A percentile compares a stretch with the other conserved stretches of the same genome.
Evolutionary conservation across 1,140 invertebrate genomes (phyloP).

Genomic region (Theocolax elegans): DNA sequence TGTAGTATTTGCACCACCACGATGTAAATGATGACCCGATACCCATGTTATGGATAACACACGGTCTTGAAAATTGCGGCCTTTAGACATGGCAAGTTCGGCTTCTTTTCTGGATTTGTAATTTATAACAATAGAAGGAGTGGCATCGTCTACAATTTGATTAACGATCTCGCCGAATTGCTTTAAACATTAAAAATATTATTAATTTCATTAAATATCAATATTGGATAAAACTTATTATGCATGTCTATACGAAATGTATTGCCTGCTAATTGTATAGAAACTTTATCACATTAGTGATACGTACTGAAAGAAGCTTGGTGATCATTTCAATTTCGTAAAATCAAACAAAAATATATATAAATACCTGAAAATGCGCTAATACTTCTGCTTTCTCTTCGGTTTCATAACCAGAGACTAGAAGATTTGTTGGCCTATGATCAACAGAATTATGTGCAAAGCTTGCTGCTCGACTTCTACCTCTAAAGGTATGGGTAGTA

Average conservation of each 20-base stretch:
- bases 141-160: constrained; percentile 74
- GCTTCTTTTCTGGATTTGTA: constrained; percentile 80
- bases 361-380: constrained; percentile 77
- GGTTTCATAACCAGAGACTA: constrained; percentile 81
- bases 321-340: too few species aligned
- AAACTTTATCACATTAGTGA: too few species aligned
- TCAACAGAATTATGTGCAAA: constrained; percentile 78
- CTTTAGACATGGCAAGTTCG: constrained; percentile 75
- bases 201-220: too few species aligned
- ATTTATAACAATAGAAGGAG: constrained; percentile 76
- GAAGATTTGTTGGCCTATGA: constrained; percentile 81
- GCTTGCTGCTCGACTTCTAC: constrained; percentile 57
- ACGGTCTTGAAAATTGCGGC: constrained; percentile 75
- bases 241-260: too few species aligned
- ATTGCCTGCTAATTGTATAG: too few species aligned
- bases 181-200: constrained; percentile 58
- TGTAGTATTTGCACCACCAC: constrained; percentile 56
- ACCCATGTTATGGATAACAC: constrained; percentile 66
- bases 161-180: constrained; percentile 79
- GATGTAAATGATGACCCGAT: constrained; percentile 63
- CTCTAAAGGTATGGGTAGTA: constrained; percentile 56
- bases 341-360: too few species aligned
- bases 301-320: too few species aligned
- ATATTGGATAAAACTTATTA: too few species aligned
- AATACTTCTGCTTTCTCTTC: constrained; percentile 78